Evolutionary conservation across 2,113 vertebrate genomes (phyloP).

Genomic region (Lontra canadensis): DNA sequence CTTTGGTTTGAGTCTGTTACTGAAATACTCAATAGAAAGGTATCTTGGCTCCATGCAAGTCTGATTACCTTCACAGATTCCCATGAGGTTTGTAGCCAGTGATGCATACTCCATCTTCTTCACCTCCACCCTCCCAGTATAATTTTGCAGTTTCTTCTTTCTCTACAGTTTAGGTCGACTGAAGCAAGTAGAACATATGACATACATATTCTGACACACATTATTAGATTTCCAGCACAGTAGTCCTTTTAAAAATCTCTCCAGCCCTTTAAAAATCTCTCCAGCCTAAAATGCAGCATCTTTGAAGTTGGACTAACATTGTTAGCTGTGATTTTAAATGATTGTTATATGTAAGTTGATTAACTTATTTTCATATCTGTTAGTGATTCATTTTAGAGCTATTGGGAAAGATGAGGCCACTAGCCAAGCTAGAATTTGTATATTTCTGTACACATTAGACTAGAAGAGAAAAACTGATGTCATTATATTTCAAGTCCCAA

Average conservation of each 20-base stretch:
- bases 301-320: constrained; percentile 57
- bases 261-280: constrained; percentile 45
- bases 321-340: constrained; percentile 51
- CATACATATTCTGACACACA: background rate
- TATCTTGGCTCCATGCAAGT: constrained; percentile 37
- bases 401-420: background rate
- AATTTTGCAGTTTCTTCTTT: constrained; percentile 29
- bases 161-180: constrained; percentile 24
- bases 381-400: constrained; percentile 53
- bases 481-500: constrained; percentile 12
- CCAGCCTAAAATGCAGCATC: constrained; percentile 40
- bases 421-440: constrained; percentile 51
- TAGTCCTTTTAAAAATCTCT: constrained; percentile 52
- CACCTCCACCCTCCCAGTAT: constrained; percentile 38
- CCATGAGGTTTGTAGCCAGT: constrained; percentile 44
- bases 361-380: constrained; percentile 65
- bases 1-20: constrained; percentile 48
- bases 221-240: constrained; percentile 37
- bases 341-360: constrained; percentile 47
- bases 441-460: constrained; percentile 1
- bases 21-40: constrained; percentile 57
- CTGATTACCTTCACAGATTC: constrained; percentile 51
- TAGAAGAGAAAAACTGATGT: constrained; percentile 1
- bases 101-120: constrained; percentile 72
- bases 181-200: constrained; percentile 45